Percentiles rank a stretch among this genome's conserved stretches.
Evolutionary conservation across 1,140 invertebrate species (phyloP).

Genomic region (Ganaspis sp.): DNA sequence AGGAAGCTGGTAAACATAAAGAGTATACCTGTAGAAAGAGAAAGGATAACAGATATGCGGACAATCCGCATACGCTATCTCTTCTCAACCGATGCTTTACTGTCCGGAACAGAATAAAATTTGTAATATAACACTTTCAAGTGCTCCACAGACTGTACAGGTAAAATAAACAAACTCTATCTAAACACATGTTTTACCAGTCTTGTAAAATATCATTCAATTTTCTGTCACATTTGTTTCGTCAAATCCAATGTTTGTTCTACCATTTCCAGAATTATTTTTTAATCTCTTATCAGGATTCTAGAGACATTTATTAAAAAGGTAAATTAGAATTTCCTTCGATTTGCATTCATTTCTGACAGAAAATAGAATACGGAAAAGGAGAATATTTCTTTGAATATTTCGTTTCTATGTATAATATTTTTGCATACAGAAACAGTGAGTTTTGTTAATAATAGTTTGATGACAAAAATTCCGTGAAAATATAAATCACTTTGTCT

Average conservation of each 20-base stretch:
- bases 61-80: conserved; percentile 12
- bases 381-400: too few species aligned
- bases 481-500: too few species aligned
- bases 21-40: background rate
- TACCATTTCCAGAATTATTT: too few species aligned
- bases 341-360: too few species aligned
- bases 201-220: conserved; percentile 9
- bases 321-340: too few species aligned
- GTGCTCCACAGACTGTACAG: background rate
- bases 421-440: too few species aligned
- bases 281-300: too few species aligned
- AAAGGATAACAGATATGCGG: background rate
- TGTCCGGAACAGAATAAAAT: conserved; percentile 22
- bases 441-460: too few species aligned
- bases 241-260: background rate
- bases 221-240: background rate
- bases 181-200: conserved; percentile 12
- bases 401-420: too few species aligned
- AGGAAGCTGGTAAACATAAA: conserved; percentile 9
- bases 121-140: conserved; percentile 23
- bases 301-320: too few species aligned
- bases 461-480: too few species aligned
- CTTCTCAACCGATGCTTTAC: conserved; percentile 3
- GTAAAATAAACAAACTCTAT: conserved; percentile 14
- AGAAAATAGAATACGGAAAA: too few species aligned